A percentile compares a stretch with the other conserved stretches of the same genome.
These are phyloP conservation scores for Lamellibrachia satsuma DNA, from an alignment of 2,888 invertebrate species.

Conservation along the genomic window DNA sequence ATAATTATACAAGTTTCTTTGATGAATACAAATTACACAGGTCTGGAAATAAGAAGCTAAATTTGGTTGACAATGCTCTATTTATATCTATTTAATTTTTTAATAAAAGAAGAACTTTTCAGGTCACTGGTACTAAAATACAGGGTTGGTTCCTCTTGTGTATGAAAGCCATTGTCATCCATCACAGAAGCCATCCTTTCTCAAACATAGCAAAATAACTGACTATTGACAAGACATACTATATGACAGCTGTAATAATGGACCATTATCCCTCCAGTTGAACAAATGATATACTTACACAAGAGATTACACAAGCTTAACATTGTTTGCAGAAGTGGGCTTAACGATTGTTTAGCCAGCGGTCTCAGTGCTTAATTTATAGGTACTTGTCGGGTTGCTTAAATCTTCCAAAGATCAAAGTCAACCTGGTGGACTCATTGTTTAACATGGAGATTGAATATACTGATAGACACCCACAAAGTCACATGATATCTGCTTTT, in stretches of 20 bases:
- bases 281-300: not conserved
- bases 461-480: not conserved
- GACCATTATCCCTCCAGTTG: not conserved
- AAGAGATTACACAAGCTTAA: conserved; percentile 7
- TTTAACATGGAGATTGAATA: not conserved
- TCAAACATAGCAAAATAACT: not conserved
- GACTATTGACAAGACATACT: not conserved
- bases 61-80: not conserved
- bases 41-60: not conserved
- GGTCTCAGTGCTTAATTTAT: not conserved
- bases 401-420: not conserved
- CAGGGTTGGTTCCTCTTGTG: not conserved
- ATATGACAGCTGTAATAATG: not conserved
- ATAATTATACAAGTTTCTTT: not conserved
- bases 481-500: not conserved
- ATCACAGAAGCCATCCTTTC: not conserved
- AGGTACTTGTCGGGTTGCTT: not conserved
- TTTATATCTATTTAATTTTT: not conserved
- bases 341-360: not conserved
- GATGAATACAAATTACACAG: not conserved
- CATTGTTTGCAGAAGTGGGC: not conserved
- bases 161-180: not conserved
- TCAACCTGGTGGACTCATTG: not conserved
- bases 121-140: not conserved
- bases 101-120: not conserved